Conservation (phyloP, 1,140 invertebrate species). For the Parapsyche elsis region DNA sequence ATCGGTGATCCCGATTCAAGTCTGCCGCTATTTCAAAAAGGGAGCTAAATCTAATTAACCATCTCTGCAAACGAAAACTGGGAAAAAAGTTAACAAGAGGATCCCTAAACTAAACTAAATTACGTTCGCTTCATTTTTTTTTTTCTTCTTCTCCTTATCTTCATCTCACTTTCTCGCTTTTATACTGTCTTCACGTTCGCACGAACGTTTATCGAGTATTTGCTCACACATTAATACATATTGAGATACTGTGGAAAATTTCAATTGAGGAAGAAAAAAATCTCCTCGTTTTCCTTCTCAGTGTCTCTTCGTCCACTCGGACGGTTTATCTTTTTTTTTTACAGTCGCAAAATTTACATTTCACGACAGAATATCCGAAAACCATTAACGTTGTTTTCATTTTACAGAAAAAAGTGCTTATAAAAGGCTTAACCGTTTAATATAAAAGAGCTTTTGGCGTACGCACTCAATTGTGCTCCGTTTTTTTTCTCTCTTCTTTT, state of each 20-base stretch:
- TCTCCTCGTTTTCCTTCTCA: not conserved
- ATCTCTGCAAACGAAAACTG: slow-evolving; percentile 26
- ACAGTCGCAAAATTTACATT: slow-evolving; percentile 5
- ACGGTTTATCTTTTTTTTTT: not conserved
- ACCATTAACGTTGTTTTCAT: slow-evolving; percentile 33
- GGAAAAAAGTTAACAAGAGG: slow-evolving; percentile 28
- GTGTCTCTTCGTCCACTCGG: not conserved
- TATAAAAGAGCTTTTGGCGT: not conserved
- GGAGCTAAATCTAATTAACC: slow-evolving; percentile 32
- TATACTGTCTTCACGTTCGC: not conserved
- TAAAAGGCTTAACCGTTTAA: slow-evolving; percentile 30
- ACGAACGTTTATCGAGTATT: slow-evolving; percentile 12
- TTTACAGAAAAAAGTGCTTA: slow-evolving; percentile 24
- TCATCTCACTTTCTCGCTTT: not conserved
- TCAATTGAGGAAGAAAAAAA: slow-evolving; percentile 7
- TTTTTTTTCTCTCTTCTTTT: not conserved
- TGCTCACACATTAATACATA: not conserved
- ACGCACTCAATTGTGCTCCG: no score
- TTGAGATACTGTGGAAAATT: slow-evolving; percentile 3
- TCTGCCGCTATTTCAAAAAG: not conserved
- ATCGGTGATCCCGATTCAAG: not conserved
- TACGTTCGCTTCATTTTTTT: slow-evolving; percentile 1
- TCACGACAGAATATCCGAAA: slow-evolving; percentile 20
- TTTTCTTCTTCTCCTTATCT: not conserved
- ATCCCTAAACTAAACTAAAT: slow-evolving; percentile 16